phyloP scores from a whole-genome alignment of 2,113 vertebrate species.

The Illadopsis cleaveri region DNA sequence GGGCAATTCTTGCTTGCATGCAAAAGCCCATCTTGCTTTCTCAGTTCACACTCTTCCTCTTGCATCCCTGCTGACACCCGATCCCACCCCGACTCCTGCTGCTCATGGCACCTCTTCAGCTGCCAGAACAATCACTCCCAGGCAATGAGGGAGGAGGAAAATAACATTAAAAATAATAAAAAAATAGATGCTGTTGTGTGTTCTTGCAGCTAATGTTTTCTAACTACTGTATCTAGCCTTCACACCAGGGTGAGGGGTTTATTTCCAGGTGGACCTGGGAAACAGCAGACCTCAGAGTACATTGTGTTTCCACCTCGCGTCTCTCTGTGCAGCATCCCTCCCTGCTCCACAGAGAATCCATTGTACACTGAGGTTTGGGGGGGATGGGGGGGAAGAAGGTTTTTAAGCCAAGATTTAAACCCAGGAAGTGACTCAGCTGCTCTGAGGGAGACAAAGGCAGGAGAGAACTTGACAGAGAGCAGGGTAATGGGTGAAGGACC shows the following conservation, averaged over 20 bases:
- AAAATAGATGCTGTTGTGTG: neutral
- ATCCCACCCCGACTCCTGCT: neutral
- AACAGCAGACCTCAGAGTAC: neutral
- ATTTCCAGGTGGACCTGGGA: conserved; percentile 10
- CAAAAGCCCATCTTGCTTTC: conserved; percentile 12
- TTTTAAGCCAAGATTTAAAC: conserved; percentile 56
- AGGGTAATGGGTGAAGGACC: neutral
- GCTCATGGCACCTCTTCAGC: conserved; percentile 15
- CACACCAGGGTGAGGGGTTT: neutral
- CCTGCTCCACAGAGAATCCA: conserved; percentile 14
- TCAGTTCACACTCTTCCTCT: neutral
- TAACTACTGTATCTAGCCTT: neutral
- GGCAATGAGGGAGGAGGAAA: neutral
- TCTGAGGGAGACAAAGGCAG: conserved; percentile 28
- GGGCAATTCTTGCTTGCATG: neutral
- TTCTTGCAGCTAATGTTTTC: neutral
- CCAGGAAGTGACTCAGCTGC: conserved; percentile 59
- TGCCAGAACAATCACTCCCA: neutral
- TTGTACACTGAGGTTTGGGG: neutral
- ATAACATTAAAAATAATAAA: neutral
- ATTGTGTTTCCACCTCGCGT: neutral
- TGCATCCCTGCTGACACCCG: neutral
- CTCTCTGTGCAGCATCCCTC: neutral
- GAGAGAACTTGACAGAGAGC: neutral
- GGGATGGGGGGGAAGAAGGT: neutral